Conservation (phyloP, 2,797 vertebrate genomes). For the Pygocentrus nattereri region DNA sequence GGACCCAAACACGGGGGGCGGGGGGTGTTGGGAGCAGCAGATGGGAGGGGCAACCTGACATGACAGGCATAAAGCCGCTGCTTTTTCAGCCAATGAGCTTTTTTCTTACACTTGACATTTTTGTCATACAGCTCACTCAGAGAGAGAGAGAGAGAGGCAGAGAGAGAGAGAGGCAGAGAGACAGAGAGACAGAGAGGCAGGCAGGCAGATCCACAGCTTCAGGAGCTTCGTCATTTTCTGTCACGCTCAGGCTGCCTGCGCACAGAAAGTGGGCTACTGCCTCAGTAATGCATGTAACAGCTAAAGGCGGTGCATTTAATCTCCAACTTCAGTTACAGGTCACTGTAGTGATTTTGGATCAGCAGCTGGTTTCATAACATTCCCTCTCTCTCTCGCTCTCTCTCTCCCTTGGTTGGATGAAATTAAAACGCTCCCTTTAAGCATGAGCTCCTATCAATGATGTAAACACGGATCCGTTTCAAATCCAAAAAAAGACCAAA, state of each 20-base stretch:
- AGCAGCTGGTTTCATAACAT: conserved; percentile 32
- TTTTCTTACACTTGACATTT: background rate
- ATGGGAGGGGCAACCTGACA: background rate
- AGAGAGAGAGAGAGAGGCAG: background rate
- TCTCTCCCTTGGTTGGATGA: background rate
- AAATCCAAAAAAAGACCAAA: background rate
- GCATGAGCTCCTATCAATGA: conserved; percentile 27
- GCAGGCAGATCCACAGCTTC: no score
- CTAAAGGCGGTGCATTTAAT: no score
- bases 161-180: background rate
- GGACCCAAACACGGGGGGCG: background rate
- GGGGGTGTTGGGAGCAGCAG: no score
- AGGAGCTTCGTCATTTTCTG: background rate
- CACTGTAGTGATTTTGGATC: background rate
- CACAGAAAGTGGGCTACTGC: background rate
- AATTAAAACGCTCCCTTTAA: conserved; percentile 6
- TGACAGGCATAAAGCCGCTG: background rate
- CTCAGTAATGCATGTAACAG: background rate
- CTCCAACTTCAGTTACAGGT: background rate
- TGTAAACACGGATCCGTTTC: conserved; percentile 33
- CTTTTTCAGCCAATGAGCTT: background rate
- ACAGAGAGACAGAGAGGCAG: background rate
- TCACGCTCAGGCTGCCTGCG: background rate
- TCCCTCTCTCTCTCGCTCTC: no score
- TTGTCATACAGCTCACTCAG: background rate